Evolutionary conservation across 2,888 invertebrate species (phyloP), one percentile per base, ranked within the genome.

Genomic region (Escarpia spicata): DNA sequence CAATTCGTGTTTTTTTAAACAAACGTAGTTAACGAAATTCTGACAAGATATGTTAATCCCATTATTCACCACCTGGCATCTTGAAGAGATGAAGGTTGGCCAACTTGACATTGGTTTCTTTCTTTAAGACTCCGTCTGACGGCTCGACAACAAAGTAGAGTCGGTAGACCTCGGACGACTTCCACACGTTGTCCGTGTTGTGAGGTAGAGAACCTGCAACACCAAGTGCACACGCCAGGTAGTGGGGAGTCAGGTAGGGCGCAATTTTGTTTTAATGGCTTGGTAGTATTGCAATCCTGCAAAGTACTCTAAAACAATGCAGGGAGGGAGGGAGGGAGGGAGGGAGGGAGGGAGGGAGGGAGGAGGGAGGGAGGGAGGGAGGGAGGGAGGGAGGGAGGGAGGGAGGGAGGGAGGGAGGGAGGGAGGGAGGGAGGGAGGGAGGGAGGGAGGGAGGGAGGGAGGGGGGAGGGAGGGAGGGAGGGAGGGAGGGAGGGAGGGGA

Each of bases 381-480:
- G 75, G 43, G 2, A n/a, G 26, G 90, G 31, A 12, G 15, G n/a
- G 90, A 43, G 93, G 91, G 91, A 93, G 92, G 92, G 92, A 92
- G 92, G 92, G 92, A 93, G 93, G 92, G 92, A 93, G 92, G 93
- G 92, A 92, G 93, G 92, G 92, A 94, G 93, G 94, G 92, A 93
- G 93, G 93, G 92, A 93, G 92, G 93, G 92, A 91, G 93, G 75
- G 92, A 91, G 92, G 92, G 60, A 91, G 92, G 91, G 90, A 89
- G 91, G 91, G 90, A 45, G 90, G 92, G 91, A 44, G 93, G 92
- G 90, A 44, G 93, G 43, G 75, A 75, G 91, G 92, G 43, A 89
- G 43, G 93, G 92, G 91, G 92, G 92, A 58, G 12, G 2, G n/a
- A 90, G 26, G 9, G 92, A 89, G 12, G 12, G 43, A 90, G 9